Conservation (phyloP, 2,888 invertebrate species). For the Dynastes tityus region DNA sequence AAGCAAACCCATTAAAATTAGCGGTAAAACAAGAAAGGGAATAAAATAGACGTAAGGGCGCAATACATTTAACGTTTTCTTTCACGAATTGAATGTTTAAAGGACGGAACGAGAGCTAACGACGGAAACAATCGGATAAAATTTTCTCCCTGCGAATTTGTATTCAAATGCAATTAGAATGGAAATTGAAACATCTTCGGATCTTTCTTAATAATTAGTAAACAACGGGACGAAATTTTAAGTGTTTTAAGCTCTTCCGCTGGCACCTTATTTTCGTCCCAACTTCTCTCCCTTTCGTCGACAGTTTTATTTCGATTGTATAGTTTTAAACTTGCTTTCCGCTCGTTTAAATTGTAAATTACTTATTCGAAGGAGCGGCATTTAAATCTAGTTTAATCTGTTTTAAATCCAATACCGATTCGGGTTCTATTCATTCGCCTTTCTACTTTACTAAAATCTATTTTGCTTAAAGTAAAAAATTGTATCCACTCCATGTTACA, state of each 20-base stretch:
- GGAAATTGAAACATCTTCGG: conserved; percentile 59
- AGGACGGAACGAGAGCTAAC: conserved; percentile 16
- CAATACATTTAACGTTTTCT: conserved; percentile 28
- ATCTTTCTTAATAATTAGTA: conserved; percentile 56
- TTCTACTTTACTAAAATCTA: conserved; percentile 9
- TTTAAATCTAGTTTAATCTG: conserved; percentile 46
- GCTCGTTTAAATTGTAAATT: conserved; percentile 50
- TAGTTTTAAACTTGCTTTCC: conserved; percentile 38
- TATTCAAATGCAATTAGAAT: conserved; percentile 60
- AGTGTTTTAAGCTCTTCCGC: conserved; percentile 47
- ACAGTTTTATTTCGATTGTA: conserved; percentile 28
- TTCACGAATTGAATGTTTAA: conserved; percentile 28
- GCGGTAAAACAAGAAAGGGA: neutral
- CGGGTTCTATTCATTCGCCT: conserved; percentile 2
- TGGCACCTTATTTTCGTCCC: conserved; percentile 23
- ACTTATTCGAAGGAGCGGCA: conserved; percentile 38
- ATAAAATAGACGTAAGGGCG: neutral
- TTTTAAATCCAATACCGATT: conserved; percentile 44
- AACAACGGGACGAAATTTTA: conserved; percentile 55
- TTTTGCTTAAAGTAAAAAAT: conserved; percentile 25
- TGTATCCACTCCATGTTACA: neutral
- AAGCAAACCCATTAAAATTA: conserved; percentile 5
- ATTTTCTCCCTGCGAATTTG: conserved; percentile 53
- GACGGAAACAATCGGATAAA: conserved; percentile 36
- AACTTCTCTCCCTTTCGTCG: neutral